A percentile compares a stretch with the other conserved stretches of the same genome.
phyloP scores from a whole-genome alignment of 2,113 vertebrate species.

The Xenopus laevis region DNA sequence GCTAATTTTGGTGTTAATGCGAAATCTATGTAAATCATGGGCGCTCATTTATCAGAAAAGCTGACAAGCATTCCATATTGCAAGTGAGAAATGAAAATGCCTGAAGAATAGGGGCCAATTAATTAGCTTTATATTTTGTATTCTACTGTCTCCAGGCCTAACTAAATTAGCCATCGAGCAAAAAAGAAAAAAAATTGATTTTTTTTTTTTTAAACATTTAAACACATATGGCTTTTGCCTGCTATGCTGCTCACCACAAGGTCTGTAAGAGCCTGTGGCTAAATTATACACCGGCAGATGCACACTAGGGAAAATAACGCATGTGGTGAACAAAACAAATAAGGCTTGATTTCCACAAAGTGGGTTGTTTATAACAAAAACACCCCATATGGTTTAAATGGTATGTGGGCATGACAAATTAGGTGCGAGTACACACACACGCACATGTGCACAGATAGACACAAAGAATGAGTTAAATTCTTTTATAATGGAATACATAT shows the following conservation, averaged over 20 bases:
- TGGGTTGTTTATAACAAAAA: background rate
- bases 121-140: slow-evolving; percentile 88
- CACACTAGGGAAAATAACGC: slow-evolving; percentile 72
- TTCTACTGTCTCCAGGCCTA: slow-evolving; percentile 78
- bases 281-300: slow-evolving; percentile 76
- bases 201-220: slow-evolving; percentile 68
- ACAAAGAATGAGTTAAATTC: no score
- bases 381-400: background rate
- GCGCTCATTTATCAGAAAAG: slow-evolving; percentile 91
- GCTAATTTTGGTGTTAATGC: slow-evolving; percentile 83
- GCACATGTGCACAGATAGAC: no score
- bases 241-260: slow-evolving; percentile 77
- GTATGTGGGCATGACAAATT: background rate
- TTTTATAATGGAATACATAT: no score
- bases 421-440: background rate
- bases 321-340: slow-evolving; percentile 78
- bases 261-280: slow-evolving; percentile 79
- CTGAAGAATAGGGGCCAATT: slow-evolving; percentile 85
- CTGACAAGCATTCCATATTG: slow-evolving; percentile 96
- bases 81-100: slow-evolving; percentile 79
- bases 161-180: slow-evolving; percentile 78
- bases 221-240: slow-evolving; percentile 81
- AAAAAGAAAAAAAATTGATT: slow-evolving; percentile 63
- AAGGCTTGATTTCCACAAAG: slow-evolving; percentile 3
- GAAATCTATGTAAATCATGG: slow-evolving; percentile 97